A percentile compares a stretch with the other conserved stretches of the same genome.
These are phyloP conservation scores for Lepilemur ruficaudatus DNA, from an alignment of 2,797 vertebrate genomes.

Conservation along the genomic window DNA sequence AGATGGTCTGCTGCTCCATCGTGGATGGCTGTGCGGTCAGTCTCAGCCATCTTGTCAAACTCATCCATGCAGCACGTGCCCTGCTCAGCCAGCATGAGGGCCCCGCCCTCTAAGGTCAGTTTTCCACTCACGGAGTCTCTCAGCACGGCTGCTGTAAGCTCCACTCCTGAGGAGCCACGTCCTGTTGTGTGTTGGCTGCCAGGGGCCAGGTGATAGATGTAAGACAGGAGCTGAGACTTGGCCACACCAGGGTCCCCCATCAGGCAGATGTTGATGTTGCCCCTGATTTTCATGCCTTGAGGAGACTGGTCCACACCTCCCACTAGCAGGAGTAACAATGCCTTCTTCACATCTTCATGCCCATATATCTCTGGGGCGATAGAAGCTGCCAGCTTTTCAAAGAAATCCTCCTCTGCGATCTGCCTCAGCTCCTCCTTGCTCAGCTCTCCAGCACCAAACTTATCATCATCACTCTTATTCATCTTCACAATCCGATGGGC, in stretches of 20 bases:
- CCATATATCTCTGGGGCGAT: slow-evolving; percentile 97
- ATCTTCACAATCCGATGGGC: no score
- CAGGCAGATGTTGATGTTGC: slow-evolving; percentile 96
- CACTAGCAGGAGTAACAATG: slow-evolving; percentile 92
- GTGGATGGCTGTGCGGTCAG: slow-evolving; percentile 94
- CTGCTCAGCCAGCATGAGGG: slow-evolving; percentile 92
- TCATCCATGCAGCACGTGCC: slow-evolving; percentile 97
- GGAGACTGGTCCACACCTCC: slow-evolving; percentile 94
- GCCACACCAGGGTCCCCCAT: slow-evolving; percentile 97
- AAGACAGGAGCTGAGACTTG: slow-evolving; percentile 97
- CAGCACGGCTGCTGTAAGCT: slow-evolving; percentile 94
- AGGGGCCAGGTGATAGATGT: slow-evolving; percentile 94
- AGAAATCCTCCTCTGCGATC: slow-evolving; percentile 84
- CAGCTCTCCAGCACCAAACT: no score
- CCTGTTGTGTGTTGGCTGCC: slow-evolving; percentile 97
- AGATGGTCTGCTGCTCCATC: slow-evolving; percentile 99
- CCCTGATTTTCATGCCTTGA: slow-evolving; percentile 96
- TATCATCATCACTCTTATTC: no score
- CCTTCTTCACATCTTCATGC: slow-evolving; percentile 97
- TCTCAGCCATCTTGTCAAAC: slow-evolving; percentile 96
- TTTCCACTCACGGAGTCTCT: slow-evolving; percentile 91
- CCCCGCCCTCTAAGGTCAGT: slow-evolving; percentile 93
- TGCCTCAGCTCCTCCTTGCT: no score
- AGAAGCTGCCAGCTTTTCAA: slow-evolving; percentile 92
- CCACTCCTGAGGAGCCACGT: slow-evolving; percentile 94